phyloP scores from a whole-genome alignment of 2,888 invertebrate genomes.

The Diploptera punctata region DNA sequence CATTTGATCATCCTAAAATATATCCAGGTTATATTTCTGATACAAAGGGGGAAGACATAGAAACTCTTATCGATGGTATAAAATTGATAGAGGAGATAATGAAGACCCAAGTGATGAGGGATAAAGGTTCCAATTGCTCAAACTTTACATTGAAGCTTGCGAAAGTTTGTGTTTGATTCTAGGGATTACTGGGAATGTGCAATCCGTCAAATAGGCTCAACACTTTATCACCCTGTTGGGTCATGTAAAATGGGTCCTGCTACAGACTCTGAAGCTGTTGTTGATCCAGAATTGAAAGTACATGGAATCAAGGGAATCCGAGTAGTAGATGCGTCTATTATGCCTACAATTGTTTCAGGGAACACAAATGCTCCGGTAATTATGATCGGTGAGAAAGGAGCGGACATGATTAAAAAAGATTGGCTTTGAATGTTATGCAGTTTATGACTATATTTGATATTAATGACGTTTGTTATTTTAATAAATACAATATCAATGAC shows the following conservation, averaged over 20 bases:
- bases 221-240: conserved; percentile 35
- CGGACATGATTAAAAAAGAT: conserved; percentile 89
- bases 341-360: conserved; percentile 88
- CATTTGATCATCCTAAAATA: conserved; percentile 85
- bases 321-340: conserved; percentile 85
- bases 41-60: conserved; percentile 68
- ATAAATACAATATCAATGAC: too few species aligned
- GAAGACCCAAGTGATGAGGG: conserved; percentile 75
- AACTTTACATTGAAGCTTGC: conserved; percentile 9
- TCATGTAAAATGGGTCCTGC: conserved; percentile 38
- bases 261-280: conserved; percentile 66
- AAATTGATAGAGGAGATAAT: conserved; percentile 60
- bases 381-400: conserved; percentile 90
- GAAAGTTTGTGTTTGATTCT: conserved; percentile 56
- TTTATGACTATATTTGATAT: too few species aligned
- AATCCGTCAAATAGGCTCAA: conserved; percentile 18
- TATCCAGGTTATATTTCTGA: conserved; percentile 80
- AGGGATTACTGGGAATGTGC: conserved; percentile 52
- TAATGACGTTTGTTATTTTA: too few species aligned
- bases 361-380: conserved; percentile 90
- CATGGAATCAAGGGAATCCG: conserved; percentile 79
- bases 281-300: conserved; percentile 76
- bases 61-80: conserved; percentile 77
- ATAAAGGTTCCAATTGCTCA: conserved; percentile 55
- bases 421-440: too few species aligned